These are phyloP conservation scores for Caenorhabditis sulstoni DNA, from an alignment of 2,888 invertebrate genomes.

Conservation along the genomic window DNA sequence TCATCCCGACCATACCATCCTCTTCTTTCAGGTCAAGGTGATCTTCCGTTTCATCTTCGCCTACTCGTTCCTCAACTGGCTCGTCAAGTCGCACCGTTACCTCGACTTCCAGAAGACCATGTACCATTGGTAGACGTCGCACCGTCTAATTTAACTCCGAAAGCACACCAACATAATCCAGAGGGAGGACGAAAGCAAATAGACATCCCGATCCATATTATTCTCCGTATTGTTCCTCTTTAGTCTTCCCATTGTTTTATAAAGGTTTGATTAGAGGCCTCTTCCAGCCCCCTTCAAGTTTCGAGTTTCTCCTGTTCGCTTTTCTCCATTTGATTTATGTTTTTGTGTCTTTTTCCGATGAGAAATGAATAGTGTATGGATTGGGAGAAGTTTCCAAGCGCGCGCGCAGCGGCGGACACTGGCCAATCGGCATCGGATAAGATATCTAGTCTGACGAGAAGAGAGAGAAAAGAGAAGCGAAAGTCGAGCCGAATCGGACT, in stretches of 20 bases:
- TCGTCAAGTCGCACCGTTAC: constrained; percentile 77
- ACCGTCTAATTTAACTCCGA: constrained; percentile 28
- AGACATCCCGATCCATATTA: no score
- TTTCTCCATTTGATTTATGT: constrained; percentile 14
- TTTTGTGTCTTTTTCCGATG: constrained; percentile 33
- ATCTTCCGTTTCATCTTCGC: constrained; percentile 79
- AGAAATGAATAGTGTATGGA: constrained; percentile 55
- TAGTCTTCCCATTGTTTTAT: constrained; percentile 14
- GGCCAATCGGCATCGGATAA: no score
- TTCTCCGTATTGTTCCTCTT: constrained; percentile 7
- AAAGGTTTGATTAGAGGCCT: constrained; percentile 4
- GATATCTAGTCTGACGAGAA: no score
- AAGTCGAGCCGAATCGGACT: constrained; percentile 23
- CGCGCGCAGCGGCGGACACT: no score
- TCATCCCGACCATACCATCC: neutral
- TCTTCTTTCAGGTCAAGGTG: constrained; percentile 70
- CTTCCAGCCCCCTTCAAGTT: constrained; percentile 8
- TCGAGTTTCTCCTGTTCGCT: constrained; percentile 25
- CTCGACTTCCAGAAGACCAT: constrained; percentile 78
- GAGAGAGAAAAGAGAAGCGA: neutral
- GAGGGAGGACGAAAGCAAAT: no score
- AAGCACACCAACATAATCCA: constrained; percentile 24
- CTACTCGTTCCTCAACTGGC: constrained; percentile 77
- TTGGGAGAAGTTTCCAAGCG: neutral
- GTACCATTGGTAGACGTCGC: constrained; percentile 78